These are phyloP conservation scores for Hemicordylus capensis DNA, from an alignment of 2,113 vertebrate species.

Conservation along the genomic window DNA sequence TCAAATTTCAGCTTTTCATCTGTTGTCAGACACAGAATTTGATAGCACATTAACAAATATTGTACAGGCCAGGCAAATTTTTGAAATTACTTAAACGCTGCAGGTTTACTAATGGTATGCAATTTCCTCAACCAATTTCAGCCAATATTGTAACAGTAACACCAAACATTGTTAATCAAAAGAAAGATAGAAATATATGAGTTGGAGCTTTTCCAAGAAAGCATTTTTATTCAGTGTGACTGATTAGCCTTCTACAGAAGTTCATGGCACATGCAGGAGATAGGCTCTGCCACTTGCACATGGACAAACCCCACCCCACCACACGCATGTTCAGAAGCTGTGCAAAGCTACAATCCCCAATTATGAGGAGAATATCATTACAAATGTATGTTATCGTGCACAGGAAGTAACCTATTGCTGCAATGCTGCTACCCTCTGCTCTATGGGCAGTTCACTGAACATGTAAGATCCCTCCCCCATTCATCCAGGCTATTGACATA, in stretches of 20 bases:
- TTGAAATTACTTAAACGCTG: slow-evolving; percentile 63
- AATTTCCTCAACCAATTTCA: slow-evolving; percentile 61
- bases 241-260: not conserved
- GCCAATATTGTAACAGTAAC: slow-evolving; percentile 13
- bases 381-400: too few species aligned
- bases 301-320: too few species aligned
- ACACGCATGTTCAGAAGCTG: too few species aligned
- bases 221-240: not conserved
- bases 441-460: too few species aligned
- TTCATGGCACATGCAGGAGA: not conserved
- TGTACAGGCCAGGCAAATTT: slow-evolving; percentile 68
- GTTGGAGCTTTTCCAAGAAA: not conserved
- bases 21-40: too few species aligned
- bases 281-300: too few species aligned
- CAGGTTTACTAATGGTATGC: slow-evolving; percentile 52
- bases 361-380: too few species aligned
- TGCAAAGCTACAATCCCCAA: too few species aligned
- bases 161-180: not conserved
- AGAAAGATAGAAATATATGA: not conserved
- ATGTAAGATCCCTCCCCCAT: too few species aligned
- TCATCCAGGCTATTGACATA: not conserved
- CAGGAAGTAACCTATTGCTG: too few species aligned
- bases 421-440: too few species aligned
- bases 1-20: not conserved
- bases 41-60: slow-evolving; percentile 75